phyloP scores from a whole-genome alignment of 2,888 invertebrate species.

The Nemotelus pantherinus region DNA sequence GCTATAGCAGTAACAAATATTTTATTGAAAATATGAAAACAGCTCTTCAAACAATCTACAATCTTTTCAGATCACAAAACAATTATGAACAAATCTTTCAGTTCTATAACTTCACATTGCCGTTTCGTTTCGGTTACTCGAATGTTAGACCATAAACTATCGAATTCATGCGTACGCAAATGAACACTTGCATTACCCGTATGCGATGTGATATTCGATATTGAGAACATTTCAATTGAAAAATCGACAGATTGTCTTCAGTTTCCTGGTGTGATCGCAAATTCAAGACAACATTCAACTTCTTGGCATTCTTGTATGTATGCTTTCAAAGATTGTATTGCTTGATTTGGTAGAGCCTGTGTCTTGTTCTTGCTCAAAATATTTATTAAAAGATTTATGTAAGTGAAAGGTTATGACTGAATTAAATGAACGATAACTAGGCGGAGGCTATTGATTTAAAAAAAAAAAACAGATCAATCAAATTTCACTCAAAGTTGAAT shows the following conservation, averaged over 20 bases:
- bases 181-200: slow-evolving; percentile 38
- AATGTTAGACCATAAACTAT: neutral
- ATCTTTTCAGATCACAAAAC: neutral
- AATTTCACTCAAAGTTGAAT: neutral
- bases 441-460: no score
- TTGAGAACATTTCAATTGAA: slow-evolving; percentile 41
- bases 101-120: neutral
- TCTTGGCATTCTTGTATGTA: neutral
- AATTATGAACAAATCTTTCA: neutral
- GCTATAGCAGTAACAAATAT: no score
- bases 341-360: neutral
- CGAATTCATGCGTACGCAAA: neutral
- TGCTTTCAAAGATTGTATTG: neutral
- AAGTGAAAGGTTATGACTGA: neutral
- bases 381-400: neutral
- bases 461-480: neutral
- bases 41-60: neutral
- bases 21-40: no score
- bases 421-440: no score
- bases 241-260: slow-evolving; percentile 32
- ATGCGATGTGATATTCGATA: slow-evolving; percentile 38
- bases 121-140: neutral
- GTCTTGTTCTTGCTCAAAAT: neutral
- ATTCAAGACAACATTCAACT: slow-evolving; percentile 21
- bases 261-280: slow-evolving; percentile 35